These are phyloP conservation scores for Diarsia rubi DNA, from an alignment of 2,888 invertebrate genomes.

Conservation along the genomic window DNA sequence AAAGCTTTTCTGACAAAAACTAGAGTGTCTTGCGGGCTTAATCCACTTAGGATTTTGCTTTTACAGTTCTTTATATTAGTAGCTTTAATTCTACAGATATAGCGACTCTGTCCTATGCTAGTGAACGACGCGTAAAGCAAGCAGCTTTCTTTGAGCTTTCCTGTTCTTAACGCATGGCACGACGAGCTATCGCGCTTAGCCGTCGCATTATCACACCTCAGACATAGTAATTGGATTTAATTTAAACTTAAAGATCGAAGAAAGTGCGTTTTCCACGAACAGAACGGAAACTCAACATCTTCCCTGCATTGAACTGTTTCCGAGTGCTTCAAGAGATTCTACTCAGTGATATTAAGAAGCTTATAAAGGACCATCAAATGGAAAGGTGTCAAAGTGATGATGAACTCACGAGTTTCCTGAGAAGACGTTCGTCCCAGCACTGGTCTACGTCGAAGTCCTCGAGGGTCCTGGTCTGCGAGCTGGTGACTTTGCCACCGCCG, in stretches of 20 bases:
- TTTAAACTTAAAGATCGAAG: neutral
- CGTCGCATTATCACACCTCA: slow-evolving; percentile 3
- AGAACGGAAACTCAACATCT: neutral
- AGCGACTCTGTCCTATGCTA: neutral
- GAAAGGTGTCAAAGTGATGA: neutral
- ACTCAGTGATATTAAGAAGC: neutral
- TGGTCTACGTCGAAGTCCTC: slow-evolving; percentile 92
- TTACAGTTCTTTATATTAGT: neutral
- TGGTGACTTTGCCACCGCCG: slow-evolving; percentile 81
- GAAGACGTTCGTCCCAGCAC: slow-evolving; percentile 94
- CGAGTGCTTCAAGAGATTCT: neutral
- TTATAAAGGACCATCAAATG: neutral
- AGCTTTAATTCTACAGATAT: neutral
- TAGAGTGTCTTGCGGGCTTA: neutral
- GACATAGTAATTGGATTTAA: neutral
- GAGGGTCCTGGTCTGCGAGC: slow-evolving; percentile 83
- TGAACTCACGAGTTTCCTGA: slow-evolving; percentile 93
- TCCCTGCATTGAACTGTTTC: neutral
- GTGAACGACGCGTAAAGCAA: neutral
- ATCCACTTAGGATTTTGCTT: neutral
- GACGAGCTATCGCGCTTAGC: neutral
- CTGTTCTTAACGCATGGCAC: neutral
- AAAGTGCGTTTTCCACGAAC: neutral
- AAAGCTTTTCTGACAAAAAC: neutral
- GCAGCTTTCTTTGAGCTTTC: slow-evolving; percentile 21